Percentiles rank a stretch among this genome's conserved stretches.
Conservation (phyloP, 2,888 invertebrate species). For the Orchesella flavescens region DNA sequence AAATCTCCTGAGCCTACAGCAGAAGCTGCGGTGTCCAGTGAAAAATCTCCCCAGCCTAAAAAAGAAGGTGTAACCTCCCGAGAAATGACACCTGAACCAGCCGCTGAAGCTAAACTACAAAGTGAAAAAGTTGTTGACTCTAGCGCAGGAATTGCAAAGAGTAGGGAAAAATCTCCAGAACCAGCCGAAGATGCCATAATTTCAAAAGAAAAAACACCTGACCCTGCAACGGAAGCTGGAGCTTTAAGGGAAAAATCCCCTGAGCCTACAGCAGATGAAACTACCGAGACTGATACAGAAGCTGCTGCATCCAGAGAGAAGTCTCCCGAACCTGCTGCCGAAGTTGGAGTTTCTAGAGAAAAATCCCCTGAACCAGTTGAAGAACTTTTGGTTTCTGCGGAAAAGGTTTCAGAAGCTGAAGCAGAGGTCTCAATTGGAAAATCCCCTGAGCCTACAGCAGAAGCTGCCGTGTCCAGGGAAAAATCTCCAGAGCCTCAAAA, state of each 20-base stretch:
- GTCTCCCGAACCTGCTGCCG: constrained; percentile 18
- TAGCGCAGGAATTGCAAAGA: too few relatives aligned
- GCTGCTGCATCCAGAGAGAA: neutral
- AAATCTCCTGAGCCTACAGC: constrained; percentile 44
- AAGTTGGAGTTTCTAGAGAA: constrained; percentile 18
- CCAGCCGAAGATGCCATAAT: neutral
- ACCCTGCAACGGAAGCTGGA: neutral
- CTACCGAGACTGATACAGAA: neutral
- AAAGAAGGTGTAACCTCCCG: neutral
- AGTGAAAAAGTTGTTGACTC: too few relatives aligned
- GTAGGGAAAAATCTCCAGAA: constrained; percentile 4
- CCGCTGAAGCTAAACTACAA: neutral
- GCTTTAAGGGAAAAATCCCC: constrained; percentile 38
- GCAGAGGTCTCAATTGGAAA: neutral
- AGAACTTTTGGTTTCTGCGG: too few relatives aligned
- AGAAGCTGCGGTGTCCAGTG: constrained; percentile 22
- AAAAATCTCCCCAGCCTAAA: constrained; percentile 25
- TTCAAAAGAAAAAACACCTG: neutral
- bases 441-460: neutral
- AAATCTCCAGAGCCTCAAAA: neutral
- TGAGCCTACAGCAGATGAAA: neutral
- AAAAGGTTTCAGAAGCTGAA: neutral
- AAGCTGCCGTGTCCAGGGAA: neutral
- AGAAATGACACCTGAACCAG: neutral
- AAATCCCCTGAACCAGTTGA: constrained; percentile 21